Conservation (phyloP, 2,888 invertebrate species). For the Diogma glabrata region DNA sequence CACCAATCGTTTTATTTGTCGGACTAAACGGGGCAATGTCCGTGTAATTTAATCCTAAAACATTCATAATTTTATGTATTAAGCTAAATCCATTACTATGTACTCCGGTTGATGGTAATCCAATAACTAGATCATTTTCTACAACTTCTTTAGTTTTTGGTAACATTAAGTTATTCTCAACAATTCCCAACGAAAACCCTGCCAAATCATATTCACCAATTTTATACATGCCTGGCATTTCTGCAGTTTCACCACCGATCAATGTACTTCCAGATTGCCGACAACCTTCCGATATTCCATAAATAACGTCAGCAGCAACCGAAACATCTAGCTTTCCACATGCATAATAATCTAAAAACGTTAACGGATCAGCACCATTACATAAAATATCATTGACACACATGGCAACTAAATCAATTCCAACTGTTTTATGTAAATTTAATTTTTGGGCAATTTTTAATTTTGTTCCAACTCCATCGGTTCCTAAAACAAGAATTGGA, state of each 20-base stretch:
- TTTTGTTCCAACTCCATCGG: slow-evolving; percentile 98
- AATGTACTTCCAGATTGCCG: slow-evolving; percentile 70
- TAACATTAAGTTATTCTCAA: slow-evolving; percentile 61
- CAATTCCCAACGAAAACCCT: slow-evolving; percentile 91
- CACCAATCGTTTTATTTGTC: slow-evolving; percentile 60
- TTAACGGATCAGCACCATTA: slow-evolving; percentile 91
- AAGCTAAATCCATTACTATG: slow-evolving; percentile 97
- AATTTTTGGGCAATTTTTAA: slow-evolving; percentile 79
- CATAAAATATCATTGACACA: slow-evolving; percentile 96
- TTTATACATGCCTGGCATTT: slow-evolving; percentile 88
- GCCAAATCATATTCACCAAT: slow-evolving; percentile 85
- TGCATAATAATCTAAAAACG: slow-evolving; percentile 90
- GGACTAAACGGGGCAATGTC: slow-evolving; percentile 63
- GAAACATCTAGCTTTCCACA: slow-evolving; percentile 67
- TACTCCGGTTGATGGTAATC: slow-evolving; percentile 81
- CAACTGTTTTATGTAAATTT: slow-evolving; percentile 67
- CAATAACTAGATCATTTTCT: slow-evolving; percentile 74
- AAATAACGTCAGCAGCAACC: slow-evolving; percentile 56
- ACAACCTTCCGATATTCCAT: slow-evolving; percentile 78
- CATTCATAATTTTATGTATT: slow-evolving; percentile 72
- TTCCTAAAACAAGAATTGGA: slow-evolving; percentile 84
- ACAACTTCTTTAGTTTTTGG: slow-evolving; percentile 60
- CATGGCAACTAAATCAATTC: slow-evolving; percentile 96
- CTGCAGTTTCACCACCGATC: slow-evolving; percentile 92
- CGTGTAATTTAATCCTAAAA: slow-evolving; percentile 49